Evolutionary conservation across 2,113 vertebrate genomes (phyloP), one percentile per base, ranked within the genome.

Genomic region (Plestiodon gilberti): DNA sequence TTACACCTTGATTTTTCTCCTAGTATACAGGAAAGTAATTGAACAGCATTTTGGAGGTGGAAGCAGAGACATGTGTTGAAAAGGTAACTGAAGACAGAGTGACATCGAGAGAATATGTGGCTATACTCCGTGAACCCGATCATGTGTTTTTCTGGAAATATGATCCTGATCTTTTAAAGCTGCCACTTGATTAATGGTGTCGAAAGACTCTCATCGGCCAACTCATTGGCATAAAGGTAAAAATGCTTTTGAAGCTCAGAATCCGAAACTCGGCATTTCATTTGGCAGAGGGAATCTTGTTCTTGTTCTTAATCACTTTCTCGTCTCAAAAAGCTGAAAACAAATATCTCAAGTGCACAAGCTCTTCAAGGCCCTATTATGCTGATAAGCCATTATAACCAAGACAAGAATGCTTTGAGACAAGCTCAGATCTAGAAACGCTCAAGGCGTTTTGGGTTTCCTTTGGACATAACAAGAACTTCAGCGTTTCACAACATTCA

Each of bases 401-500:
- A 15, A 2, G 25, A 38, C 20, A 79, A 57, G 83, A 74, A 35
- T 61, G 17, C 65, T 81, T 35, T 59, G 86, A 30, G 38, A 30
- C 82, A 74, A 89, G 84, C 11, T 62, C 18, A 64, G 77, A 71
- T 55, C 30, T 57, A 20, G 80, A 30, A 78, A 81, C 15, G 13
- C 30, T 69, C 14, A 3, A 61, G 81, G 82, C 77, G 14, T 55
- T 30, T 3, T 22, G 48, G 62, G 52, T 62, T 81, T 38, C 81
- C 35, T 86, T 84, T 75, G 88, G 76, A 83, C 33, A 82, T 35
- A 69, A 43, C 78, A 77, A 40, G 57, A 0, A 22, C 23, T 4
- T 87, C 92, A 92, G 59, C 43, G 40, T 91, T 14, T 64, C 77
- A 33, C 55, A 87, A 83, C 91, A 89, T 82, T 43, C 43, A 4